phyloP scores from a whole-genome alignment of 2,797 vertebrate species.

The Dermochelys coriacea region DNA sequence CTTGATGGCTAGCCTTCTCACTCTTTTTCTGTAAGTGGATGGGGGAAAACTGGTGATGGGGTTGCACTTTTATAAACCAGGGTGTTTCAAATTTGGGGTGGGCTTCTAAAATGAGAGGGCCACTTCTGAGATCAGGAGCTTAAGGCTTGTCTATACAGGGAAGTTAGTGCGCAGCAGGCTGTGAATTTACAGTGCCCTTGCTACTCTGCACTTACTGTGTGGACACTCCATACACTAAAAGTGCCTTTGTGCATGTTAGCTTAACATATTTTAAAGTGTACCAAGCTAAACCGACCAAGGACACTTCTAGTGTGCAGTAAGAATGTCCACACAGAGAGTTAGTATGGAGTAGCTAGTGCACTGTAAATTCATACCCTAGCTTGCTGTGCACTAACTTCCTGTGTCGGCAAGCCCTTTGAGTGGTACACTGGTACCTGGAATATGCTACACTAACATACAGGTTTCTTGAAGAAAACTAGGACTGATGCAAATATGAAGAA shows the following conservation, averaged over 20 bases:
- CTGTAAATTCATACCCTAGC: background rate
- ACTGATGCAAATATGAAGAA: background rate
- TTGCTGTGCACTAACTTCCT: background rate
- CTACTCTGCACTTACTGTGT: background rate
- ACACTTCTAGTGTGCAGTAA: background rate
- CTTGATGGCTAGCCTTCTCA: background rate
- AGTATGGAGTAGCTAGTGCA: background rate
- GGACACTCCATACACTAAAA: background rate
- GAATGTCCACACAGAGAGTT: no score
- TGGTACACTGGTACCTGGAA: background rate
- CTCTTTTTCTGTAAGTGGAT: background rate
- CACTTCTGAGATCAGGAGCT: background rate
- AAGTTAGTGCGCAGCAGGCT: background rate
- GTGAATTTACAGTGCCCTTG: background rate
- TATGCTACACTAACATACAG: background rate
- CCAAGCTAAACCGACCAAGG: background rate
- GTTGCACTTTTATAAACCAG: background rate
- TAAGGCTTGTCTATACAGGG: background rate
- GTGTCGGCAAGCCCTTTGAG: background rate
- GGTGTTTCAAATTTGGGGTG: background rate
- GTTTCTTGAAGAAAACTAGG: background rate
- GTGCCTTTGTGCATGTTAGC: background rate
- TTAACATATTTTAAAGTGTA: background rate
- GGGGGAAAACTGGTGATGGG: background rate
- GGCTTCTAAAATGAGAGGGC: background rate